Conservation (phyloP, 1,140 invertebrate species). For the Temnothorax longispinosus region DNA sequence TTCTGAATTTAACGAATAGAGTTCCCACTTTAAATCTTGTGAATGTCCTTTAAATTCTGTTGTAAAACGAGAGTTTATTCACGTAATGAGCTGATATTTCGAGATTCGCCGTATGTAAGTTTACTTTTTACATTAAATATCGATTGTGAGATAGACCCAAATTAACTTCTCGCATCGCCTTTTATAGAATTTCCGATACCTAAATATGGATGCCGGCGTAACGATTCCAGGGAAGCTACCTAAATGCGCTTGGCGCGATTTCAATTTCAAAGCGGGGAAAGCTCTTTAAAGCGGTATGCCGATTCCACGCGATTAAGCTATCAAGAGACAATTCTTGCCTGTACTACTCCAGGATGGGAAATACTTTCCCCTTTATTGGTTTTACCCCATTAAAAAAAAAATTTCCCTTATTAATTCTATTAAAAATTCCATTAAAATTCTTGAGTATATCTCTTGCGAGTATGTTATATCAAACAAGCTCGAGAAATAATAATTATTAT, state of each 20-base stretch:
- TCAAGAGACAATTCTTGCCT: slow-evolving; percentile 56
- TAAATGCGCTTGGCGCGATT: slow-evolving; percentile 56
- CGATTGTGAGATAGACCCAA: slow-evolving; percentile 23
- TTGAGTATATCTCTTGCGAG: background rate
- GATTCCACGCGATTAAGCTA: slow-evolving; percentile 57
- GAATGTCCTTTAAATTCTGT: background rate
- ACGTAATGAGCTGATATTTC: slow-evolving; percentile 29
- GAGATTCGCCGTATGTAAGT: background rate
- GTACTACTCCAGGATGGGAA: slow-evolving; percentile 7
- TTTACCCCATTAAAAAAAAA: slow-evolving; percentile 4
- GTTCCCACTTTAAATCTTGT: background rate
- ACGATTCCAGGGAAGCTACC: slow-evolving; percentile 44
- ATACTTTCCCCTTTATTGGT: slow-evolving; percentile 5
- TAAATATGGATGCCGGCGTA: slow-evolving; percentile 57
- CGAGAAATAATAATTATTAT: background rate
- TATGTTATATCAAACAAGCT: too few species aligned
- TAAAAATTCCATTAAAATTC: background rate
- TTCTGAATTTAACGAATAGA: background rate
- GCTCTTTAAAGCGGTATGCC: slow-evolving; percentile 47
- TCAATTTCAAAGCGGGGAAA: slow-evolving; percentile 58
- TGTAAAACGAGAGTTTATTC: background rate
- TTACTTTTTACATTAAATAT: slow-evolving; percentile 46
- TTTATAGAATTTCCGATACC: slow-evolving; percentile 61
- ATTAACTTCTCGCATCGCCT: slow-evolving; percentile 51
- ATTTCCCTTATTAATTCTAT: background rate